These are phyloP conservation scores for Volucella zonaria DNA, from an alignment of 2,888 invertebrate genomes.

Conservation along the genomic window DNA sequence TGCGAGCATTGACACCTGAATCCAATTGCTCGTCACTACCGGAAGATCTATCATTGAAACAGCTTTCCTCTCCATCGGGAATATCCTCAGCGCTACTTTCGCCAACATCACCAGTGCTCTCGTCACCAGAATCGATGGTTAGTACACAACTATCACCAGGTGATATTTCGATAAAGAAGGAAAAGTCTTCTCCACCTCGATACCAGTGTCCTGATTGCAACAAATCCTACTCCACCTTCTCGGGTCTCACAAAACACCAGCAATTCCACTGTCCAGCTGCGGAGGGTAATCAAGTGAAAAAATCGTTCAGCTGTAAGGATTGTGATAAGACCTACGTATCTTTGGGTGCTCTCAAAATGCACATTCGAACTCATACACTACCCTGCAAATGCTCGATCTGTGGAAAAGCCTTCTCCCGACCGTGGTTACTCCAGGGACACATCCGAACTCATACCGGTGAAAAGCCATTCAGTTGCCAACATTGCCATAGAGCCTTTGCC, in stretches of 20 bases:
- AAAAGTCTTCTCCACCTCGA: constrained; percentile 84
- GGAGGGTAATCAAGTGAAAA: constrained; percentile 92
- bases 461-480: constrained; percentile 97
- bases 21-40: constrained; percentile 81
- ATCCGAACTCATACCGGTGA: constrained; percentile 99
- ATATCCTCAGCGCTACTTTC: constrained; percentile 66
- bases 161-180: constrained; percentile 77
- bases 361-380: constrained; percentile 98
- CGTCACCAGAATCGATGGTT: constrained; percentile 79
- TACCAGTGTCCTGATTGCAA: constrained; percentile 97
- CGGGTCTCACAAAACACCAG: constrained; percentile 97
- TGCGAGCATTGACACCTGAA: constrained; percentile 82
- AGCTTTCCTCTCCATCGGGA: constrained; percentile 72
- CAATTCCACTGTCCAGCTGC: constrained; percentile 97
- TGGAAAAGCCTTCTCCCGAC: constrained; percentile 98
- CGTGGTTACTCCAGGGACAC: constrained; percentile 98
- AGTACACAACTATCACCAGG: constrained; percentile 53
- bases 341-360: constrained; percentile 98
- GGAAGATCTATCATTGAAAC: constrained; percentile 82
- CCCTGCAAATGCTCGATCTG: constrained; percentile 98
- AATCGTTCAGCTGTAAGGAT: constrained; percentile 97
- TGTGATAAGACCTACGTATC: constrained; percentile 98
- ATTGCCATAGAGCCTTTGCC: constrained; percentile 97
- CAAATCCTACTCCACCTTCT: constrained; percentile 97
- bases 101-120: constrained; percentile 78